Conservation (phyloP, 1,140 invertebrate genomes). For the Portunus trituberculatus region DNA sequence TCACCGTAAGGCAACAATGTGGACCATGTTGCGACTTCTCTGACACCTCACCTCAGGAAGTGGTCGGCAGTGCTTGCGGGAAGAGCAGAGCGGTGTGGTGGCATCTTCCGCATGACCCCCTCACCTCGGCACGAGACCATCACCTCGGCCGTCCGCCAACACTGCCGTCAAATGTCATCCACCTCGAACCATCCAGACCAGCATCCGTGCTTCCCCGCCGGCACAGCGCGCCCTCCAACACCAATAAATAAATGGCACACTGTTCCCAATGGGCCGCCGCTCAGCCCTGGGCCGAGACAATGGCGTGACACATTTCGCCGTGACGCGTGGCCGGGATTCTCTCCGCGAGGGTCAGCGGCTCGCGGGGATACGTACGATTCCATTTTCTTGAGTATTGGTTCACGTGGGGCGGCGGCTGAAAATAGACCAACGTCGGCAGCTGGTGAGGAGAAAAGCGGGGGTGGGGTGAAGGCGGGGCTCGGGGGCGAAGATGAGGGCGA, state of each 20-base stretch:
- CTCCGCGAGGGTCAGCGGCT: neutral
- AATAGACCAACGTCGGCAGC: neutral
- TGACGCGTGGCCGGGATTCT: neutral
- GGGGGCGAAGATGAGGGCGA: neutral
- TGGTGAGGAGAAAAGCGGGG: neutral
- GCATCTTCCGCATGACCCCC: neutral
- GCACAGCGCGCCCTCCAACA: neutral
- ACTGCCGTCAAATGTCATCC: neutral
- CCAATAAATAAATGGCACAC: neutral
- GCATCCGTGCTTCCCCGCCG: neutral
- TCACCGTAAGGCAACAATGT: constrained; percentile 40
- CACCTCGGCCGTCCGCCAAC: neutral
- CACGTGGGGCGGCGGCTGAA: neutral
- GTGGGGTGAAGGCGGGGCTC: neutral
- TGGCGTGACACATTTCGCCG: neutral
- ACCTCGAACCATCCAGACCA: constrained; percentile 8
- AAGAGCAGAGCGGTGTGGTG: neutral
- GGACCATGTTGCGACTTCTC: constrained; percentile 1
- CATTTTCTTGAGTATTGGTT: neutral
- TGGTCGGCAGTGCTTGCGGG: neutral
- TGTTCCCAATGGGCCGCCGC: neutral
- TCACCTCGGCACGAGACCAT: neutral
- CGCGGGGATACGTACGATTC: neutral
- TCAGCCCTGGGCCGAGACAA: neutral
- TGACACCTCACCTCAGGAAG: neutral